A percentile compares a stretch with the other conserved stretches of the same genome.
Evolutionary conservation across 2,113 vertebrate species (phyloP).

Genomic region (Silurus meridionalis): DNA sequence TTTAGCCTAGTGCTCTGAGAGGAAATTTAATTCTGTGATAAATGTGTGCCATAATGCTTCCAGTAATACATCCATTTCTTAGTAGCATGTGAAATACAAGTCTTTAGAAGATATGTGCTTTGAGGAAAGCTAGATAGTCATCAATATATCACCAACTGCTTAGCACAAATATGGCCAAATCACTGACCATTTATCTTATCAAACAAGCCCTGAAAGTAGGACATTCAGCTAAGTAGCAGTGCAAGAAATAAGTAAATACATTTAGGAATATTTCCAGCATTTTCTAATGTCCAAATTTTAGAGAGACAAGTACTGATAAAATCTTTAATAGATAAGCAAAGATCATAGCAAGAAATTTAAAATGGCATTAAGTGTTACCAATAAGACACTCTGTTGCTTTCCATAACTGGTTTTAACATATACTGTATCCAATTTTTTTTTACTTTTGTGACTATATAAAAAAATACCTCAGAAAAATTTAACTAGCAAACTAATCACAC

Average conservation of each 20-base stretch:
- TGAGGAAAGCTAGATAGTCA: conserved; percentile 6
- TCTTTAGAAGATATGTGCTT: conserved; percentile 26
- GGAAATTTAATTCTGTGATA: conserved; percentile 37
- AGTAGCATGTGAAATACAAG: conserved; percentile 30
- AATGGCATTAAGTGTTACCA: no score
- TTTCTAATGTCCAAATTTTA: not conserved
- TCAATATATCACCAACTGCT: conserved; percentile 5
- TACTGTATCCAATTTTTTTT: not conserved
- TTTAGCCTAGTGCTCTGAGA: conserved; percentile 13
- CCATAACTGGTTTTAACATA: not conserved
- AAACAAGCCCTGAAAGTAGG: not conserved
- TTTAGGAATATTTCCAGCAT: not conserved
- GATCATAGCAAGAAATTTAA: not conserved
- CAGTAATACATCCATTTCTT: conserved; percentile 33
- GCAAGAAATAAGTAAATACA: not conserved
- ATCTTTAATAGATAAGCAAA: not conserved
- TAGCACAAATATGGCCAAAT: conserved; percentile 10
- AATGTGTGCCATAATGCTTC: conserved; percentile 32
- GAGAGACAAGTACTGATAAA: not conserved
- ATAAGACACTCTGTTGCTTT: not conserved
- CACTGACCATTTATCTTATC: conserved; percentile 5
- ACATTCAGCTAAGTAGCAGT: not conserved
- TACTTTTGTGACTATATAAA: not conserved
- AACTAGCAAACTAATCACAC: not conserved
- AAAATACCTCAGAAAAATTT: not conserved